phyloP scores from a whole-genome alignment of 2,888 invertebrate species.

The Phania funesta region DNA sequence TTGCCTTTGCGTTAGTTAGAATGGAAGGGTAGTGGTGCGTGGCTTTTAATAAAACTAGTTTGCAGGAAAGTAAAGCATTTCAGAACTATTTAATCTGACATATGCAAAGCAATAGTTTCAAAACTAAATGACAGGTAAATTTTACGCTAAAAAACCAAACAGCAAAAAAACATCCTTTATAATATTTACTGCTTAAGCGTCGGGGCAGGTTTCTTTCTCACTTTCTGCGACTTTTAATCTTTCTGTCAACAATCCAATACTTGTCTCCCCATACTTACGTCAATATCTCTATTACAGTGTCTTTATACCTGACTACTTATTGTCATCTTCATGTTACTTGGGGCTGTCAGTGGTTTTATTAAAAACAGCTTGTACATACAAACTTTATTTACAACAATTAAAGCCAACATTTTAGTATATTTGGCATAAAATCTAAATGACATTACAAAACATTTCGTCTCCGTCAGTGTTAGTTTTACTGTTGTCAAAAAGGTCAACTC shows the following conservation, averaged over 20 bases:
- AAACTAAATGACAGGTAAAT: too few relatives aligned
- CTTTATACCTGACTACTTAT: slow-evolving; percentile 44
- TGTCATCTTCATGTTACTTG: slow-evolving; percentile 48
- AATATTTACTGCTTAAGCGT: not conserved
- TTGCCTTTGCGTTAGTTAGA: not conserved
- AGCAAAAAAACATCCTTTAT: not conserved
- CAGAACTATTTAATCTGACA: too few relatives aligned
- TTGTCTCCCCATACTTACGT: not conserved
- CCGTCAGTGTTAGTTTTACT: not conserved
- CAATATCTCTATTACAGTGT: not conserved
- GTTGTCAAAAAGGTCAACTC: slow-evolving; percentile 30
- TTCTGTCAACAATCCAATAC: not conserved
- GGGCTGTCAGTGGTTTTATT: slow-evolving; percentile 52
- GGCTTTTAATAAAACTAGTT: too few relatives aligned
- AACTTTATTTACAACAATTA: slow-evolving; percentile 21
- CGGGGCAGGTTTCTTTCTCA: not conserved
- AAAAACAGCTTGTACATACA: slow-evolving; percentile 31
- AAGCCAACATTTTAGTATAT: not conserved
- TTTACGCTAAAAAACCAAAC: too few relatives aligned
- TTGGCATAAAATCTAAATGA: too few relatives aligned
- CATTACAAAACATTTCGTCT: too few relatives aligned
- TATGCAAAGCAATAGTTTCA: too few relatives aligned
- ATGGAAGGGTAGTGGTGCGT: too few relatives aligned
- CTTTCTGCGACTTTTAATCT: not conserved
- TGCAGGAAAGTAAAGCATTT: too few relatives aligned